phyloP scores from a whole-genome alignment of 53 echinoderm and acorn worm genomes.

The Zoroaster sp. region DNA sequence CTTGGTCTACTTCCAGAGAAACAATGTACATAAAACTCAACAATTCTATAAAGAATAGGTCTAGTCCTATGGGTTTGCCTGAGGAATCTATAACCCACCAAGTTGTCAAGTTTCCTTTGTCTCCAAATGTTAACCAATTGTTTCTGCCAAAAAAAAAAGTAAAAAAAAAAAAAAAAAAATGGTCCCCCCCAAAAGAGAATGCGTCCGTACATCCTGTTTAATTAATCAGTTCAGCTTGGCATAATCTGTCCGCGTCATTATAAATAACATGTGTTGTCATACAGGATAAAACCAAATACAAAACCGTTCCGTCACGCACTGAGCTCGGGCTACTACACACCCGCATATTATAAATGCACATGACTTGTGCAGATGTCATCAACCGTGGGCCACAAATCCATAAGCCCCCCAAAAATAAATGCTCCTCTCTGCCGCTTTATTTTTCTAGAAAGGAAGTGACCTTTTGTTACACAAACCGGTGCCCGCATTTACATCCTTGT shows the following conservation, averaged over 20 bases:
- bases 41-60: too few species aligned
- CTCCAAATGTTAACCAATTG: too few species aligned
- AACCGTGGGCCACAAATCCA: not conserved
- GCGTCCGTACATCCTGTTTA: not conserved
- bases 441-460: constrained; percentile 31
- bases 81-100: too few species aligned
- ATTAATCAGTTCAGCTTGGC: not conserved
- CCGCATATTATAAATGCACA: not conserved
- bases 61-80: too few species aligned
- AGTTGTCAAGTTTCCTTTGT: too few species aligned
- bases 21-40: too few species aligned
- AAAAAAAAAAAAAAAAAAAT: too few species aligned
- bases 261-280: not conserved
- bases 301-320: not conserved
- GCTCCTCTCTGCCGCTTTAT: not conserved
- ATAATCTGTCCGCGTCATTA: not conserved
- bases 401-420: not conserved
- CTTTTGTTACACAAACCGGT: constrained; percentile 46
- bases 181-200: too few species aligned
- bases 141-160: too few species aligned
- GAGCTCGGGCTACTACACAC: not conserved
- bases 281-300: not conserved
- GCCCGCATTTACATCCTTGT: constrained; percentile 24
- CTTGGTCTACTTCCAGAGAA: too few species aligned
- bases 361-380: not conserved